Conservation (phyloP, 92 coral and sea anemone species). For the Parazoanthus atlanticus region DNA sequence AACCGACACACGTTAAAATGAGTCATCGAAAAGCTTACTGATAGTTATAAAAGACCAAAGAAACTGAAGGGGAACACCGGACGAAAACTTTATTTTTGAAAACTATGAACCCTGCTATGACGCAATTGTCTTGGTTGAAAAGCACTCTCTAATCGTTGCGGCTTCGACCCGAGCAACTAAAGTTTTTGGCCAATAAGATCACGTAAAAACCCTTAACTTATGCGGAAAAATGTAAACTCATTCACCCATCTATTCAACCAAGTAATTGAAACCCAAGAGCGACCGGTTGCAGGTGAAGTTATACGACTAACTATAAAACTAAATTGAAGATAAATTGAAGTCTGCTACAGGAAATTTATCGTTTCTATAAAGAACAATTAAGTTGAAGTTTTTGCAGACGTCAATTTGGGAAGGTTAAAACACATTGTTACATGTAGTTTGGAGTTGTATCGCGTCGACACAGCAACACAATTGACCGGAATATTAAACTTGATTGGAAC, state of each 20-base stretch:
- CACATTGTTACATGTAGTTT: neutral
- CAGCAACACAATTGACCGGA: neutral
- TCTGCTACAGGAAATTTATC: neutral
- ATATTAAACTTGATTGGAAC: neutral
- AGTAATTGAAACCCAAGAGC: neutral
- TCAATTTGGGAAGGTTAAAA: too few relatives aligned
- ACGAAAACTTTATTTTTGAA: neutral
- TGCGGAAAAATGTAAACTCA: constrained; percentile 9
- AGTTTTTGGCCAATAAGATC: constrained; percentile 14
- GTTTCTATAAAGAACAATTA: too few relatives aligned
- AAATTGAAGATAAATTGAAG: constrained; percentile 10
- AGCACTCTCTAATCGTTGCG: neutral
- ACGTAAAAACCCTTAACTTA: constrained; percentile 9
- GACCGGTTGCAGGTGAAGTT: neutral
- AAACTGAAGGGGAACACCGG: neutral
- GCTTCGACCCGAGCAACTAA: neutral
- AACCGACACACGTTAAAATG: neutral
- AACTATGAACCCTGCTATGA: neutral
- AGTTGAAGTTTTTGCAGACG: neutral
- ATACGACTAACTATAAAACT: neutral
- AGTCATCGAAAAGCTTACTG: neutral
- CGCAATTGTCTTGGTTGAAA: neutral
- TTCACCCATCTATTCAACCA: constrained; percentile 17
- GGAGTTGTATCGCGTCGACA: neutral
- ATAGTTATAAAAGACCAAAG: neutral